These are phyloP conservation scores for Anguilla megastoma DNA, from an alignment of 2,797 vertebrate genomes.

Conservation along the genomic window DNA sequence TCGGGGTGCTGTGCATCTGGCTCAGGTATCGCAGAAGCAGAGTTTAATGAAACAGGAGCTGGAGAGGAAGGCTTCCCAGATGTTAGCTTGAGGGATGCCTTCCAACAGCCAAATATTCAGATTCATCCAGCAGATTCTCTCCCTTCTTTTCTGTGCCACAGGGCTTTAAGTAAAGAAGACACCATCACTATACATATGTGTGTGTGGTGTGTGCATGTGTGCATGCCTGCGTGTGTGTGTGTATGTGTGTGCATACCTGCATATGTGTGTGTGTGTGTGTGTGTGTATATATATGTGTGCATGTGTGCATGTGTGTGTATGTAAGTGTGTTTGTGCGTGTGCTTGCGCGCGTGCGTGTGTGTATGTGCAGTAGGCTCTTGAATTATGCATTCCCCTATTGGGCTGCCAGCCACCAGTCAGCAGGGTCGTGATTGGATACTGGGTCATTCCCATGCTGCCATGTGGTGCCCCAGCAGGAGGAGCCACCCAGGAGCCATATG, in stretches of 20 bases:
- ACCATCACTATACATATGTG: neutral
- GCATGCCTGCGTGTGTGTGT: neutral
- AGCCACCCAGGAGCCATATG: neutral
- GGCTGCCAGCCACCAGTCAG: neutral
- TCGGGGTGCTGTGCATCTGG: slow-evolving; percentile 7
- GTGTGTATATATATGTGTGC: neutral
- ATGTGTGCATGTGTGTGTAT: neutral
- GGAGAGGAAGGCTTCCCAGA: slow-evolving; percentile 5
- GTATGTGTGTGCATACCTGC: neutral
- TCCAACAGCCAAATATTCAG: neutral
- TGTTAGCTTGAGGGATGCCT: neutral
- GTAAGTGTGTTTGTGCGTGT: neutral
- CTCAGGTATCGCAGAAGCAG: neutral
- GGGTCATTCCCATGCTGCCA: neutral
- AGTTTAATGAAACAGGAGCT: slow-evolving; percentile 13
- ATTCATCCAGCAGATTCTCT: neutral
- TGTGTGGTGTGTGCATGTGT: neutral
- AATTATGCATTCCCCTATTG: neutral
- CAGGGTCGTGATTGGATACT: neutral
- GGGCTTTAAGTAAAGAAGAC: neutral
- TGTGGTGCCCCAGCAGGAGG: neutral
- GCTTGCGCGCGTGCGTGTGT: neutral
- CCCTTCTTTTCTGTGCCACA: neutral
- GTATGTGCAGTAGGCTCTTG: neutral
- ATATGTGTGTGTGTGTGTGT: neutral